Percentiles rank a stretch among this genome's conserved stretches.
phyloP scores from a whole-genome alignment of 1,140 invertebrate genomes.

The Eupristina koningsbergeri region DNA sequence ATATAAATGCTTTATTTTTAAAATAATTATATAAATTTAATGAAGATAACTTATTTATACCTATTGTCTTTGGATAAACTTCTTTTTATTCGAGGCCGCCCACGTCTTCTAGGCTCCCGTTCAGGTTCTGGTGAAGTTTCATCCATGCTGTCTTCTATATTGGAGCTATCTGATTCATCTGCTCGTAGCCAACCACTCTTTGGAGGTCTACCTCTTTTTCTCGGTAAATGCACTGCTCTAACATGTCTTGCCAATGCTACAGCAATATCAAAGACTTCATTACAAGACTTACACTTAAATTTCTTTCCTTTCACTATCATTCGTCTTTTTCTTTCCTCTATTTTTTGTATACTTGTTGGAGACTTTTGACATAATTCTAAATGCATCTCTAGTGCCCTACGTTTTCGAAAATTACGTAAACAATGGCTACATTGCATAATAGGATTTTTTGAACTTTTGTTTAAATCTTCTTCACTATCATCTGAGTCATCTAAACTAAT shows the following conservation, averaged over 20 bases:
- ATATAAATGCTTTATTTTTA: no score
- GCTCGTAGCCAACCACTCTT: constrained; percentile 49
- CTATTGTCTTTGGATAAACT: constrained; percentile 30
- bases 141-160: constrained; percentile 28
- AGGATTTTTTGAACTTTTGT: neutral
- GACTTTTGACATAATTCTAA: constrained; percentile 64
- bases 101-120: constrained; percentile 11
- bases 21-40: no score
- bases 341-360: constrained; percentile 49
- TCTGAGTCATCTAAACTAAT: constrained; percentile 70
- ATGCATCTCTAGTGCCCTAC: constrained; percentile 63
- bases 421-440: constrained; percentile 49
- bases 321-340: constrained; percentile 46
- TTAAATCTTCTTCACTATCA: constrained; percentile 53
- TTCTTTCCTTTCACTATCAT: constrained; percentile 52
- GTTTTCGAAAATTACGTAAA: constrained; percentile 57
- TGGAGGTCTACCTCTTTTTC: constrained; percentile 58
- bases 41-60: neutral
- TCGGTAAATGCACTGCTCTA: constrained; percentile 61
- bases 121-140: constrained; percentile 48
- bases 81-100: constrained; percentile 47
- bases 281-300: constrained; percentile 67
- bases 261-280: constrained; percentile 67
- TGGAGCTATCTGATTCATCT: constrained; percentile 8
- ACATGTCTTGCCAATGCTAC: constrained; percentile 68